Percentiles rank a stretch among this genome's conserved stretches.
Conservation (phyloP, 2,888 invertebrate genomes). For the Drosophila niveifrons region DNA sequence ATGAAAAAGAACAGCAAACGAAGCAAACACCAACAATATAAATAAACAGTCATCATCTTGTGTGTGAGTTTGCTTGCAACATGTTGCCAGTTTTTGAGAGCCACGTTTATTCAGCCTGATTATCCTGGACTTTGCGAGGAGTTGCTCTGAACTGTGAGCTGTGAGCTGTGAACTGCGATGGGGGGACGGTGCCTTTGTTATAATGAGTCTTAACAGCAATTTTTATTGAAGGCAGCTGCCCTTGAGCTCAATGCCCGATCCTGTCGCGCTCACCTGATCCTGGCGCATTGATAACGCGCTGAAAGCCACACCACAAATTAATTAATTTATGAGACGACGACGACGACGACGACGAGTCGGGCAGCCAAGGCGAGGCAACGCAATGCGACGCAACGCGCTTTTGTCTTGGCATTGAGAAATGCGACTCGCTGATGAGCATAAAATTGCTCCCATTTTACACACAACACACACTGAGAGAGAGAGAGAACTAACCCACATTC, state of each 20-base stretch:
- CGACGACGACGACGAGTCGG: background rate
- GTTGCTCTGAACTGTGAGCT: background rate
- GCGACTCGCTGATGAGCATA: constrained; percentile 76
- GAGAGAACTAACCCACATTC: constrained; percentile 73
- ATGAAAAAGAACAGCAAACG: background rate
- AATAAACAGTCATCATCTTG: constrained; percentile 32
- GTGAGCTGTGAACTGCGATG: constrained; percentile 2
- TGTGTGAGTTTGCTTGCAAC: constrained; percentile 48
- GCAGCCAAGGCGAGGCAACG: constrained; percentile 5
- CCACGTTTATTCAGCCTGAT: constrained; percentile 54
- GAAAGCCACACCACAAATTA: constrained; percentile 84
- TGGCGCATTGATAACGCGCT: constrained; percentile 69
- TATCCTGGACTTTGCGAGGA: constrained; percentile 52
- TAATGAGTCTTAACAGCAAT: constrained; percentile 83
- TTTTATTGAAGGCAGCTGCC: constrained; percentile 79
- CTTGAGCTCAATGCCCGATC: constrained; percentile 54
- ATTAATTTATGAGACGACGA: constrained; percentile 82
- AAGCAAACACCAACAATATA: constrained; percentile 2
- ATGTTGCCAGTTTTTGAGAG: constrained; percentile 53
- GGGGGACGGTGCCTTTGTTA: constrained; percentile 45
- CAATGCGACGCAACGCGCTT: constrained; percentile 37
- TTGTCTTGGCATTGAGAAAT: constrained; percentile 72
- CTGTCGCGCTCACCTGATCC: constrained; percentile 57
- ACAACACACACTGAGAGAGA: constrained; percentile 24
- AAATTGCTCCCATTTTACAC: constrained; percentile 67